A percentile compares a stretch with the other conserved stretches of the same genome.
Evolutionary conservation across 2,888 invertebrate species (phyloP).

Genomic region (Caprella mutica): DNA sequence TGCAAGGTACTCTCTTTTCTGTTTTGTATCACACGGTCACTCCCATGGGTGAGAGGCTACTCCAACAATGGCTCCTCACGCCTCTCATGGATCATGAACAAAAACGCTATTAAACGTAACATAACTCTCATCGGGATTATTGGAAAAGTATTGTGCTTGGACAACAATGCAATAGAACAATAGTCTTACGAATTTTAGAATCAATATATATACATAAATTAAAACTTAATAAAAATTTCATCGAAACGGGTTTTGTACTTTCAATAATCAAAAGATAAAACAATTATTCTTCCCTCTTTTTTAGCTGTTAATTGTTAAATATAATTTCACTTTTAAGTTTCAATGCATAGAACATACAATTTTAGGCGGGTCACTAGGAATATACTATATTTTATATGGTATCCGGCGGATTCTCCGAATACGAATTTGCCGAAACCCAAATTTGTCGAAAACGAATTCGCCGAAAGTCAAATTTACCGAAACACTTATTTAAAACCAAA

Average conservation of each 20-base stretch:
- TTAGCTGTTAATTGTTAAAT: slow-evolving; percentile 79
- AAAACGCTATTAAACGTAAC: slow-evolving; percentile 55
- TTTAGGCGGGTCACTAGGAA: no score
- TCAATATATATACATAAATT: no score
- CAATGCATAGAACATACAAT: no score
- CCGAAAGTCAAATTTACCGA: no score
- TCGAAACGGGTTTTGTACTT: slow-evolving; percentile 49
- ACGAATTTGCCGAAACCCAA: no score
- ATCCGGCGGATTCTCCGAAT: no score
- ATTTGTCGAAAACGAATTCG: no score
- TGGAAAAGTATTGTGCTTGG: slow-evolving; percentile 41
- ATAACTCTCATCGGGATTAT: no score
- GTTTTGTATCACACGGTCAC: slow-evolving; percentile 79
- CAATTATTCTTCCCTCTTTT: slow-evolving; percentile 66
- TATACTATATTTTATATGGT: no score
- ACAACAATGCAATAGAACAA: slow-evolving; percentile 52
- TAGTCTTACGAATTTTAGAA: slow-evolving; percentile 63
- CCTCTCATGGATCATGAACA: slow-evolving; percentile 78
- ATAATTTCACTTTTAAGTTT: no score
- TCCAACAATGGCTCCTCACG: slow-evolving; percentile 85
- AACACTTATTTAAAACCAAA: no score
- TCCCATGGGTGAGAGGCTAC: slow-evolving; percentile 77
- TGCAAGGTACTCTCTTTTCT: slow-evolving; percentile 63
- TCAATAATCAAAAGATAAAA: slow-evolving; percentile 52
- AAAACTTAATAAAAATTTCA: no score